Evolutionary conservation across 2,888 invertebrate species (phyloP).

Genomic region (Euzetes globulus): DNA sequence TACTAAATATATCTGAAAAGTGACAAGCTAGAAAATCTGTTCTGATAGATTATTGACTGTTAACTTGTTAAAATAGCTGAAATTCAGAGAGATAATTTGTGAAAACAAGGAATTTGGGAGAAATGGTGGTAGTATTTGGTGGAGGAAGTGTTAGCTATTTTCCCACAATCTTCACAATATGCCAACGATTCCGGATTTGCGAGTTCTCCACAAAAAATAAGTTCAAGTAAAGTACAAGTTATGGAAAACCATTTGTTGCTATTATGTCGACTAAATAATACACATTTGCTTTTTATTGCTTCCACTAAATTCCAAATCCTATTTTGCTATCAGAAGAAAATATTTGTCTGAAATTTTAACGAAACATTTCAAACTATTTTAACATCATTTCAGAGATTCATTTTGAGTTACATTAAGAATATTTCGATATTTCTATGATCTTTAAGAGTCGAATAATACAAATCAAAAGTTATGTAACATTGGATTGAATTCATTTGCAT

Average conservation of each 20-base stretch:
- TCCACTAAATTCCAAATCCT: not conserved
- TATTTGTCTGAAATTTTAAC: not conserved
- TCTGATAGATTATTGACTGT: too few relatives aligned
- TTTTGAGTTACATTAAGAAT: not conserved
- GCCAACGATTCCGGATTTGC: conserved; percentile 2
- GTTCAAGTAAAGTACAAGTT: not conserved
- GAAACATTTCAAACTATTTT: not conserved
- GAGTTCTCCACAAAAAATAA: not conserved
- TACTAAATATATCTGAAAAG: too few relatives aligned
- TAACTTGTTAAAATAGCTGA: too few relatives aligned
- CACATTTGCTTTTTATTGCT: not conserved
- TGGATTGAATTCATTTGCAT: conserved; percentile 2
- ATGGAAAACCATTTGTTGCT: conserved; percentile 10
- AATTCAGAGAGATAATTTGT: too few relatives aligned
- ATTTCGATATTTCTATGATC: not conserved
- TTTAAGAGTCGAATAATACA: not conserved
- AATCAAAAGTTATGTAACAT: not conserved
- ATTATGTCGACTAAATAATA: conserved; percentile 15
- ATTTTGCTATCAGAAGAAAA: not conserved
- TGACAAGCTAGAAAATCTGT: too few relatives aligned
- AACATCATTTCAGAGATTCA: not conserved
- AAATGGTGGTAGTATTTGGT: not conserved
- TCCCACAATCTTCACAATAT: not conserved
- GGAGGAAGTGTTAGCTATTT: not conserved
- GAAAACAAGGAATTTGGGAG: too few relatives aligned